These are phyloP conservation scores for Ciconia nigra DNA, from an alignment of 2,797 vertebrate genomes.

Conservation along the genomic window DNA sequence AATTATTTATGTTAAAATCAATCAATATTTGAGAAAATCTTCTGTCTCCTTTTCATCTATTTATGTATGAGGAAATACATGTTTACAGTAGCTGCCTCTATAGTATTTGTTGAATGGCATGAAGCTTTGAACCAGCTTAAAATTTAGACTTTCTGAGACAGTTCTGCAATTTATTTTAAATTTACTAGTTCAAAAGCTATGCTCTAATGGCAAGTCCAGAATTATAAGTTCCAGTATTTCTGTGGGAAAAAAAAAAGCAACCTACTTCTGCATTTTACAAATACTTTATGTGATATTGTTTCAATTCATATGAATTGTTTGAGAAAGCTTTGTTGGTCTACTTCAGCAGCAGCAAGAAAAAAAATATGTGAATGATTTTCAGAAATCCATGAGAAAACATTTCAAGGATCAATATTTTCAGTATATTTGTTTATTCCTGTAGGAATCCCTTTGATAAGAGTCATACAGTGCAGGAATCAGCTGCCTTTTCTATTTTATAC, in stretches of 20 bases:
- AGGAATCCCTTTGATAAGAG: neutral
- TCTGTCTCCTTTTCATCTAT: slow-evolving; percentile 59
- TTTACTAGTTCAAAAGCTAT: neutral
- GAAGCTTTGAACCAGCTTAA: slow-evolving; percentile 52
- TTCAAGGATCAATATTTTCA: neutral
- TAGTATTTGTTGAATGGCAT: slow-evolving; percentile 34
- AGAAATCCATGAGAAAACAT: neutral
- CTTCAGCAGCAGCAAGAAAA: neutral
- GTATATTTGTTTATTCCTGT: neutral
- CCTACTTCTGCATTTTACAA: neutral
- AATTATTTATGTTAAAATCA: slow-evolving; percentile 57
- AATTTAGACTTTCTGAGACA: slow-evolving; percentile 7
- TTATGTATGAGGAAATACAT: slow-evolving; percentile 64
- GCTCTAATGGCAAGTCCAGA: neutral
- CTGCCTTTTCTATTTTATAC: neutral
- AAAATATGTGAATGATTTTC: neutral
- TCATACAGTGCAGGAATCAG: rapidly evolving
- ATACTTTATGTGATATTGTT: neutral
- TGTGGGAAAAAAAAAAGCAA: neutral
- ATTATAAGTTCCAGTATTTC: neutral
- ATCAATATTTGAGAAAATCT: slow-evolving; percentile 37
- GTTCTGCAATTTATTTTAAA: neutral
- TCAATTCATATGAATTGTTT: neutral
- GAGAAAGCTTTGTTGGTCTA: neutral
- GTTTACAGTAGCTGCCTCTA: slow-evolving; percentile 46